phyloP scores from a whole-genome alignment of 1,140 invertebrate species.

The Drosophila hydei region DNA sequence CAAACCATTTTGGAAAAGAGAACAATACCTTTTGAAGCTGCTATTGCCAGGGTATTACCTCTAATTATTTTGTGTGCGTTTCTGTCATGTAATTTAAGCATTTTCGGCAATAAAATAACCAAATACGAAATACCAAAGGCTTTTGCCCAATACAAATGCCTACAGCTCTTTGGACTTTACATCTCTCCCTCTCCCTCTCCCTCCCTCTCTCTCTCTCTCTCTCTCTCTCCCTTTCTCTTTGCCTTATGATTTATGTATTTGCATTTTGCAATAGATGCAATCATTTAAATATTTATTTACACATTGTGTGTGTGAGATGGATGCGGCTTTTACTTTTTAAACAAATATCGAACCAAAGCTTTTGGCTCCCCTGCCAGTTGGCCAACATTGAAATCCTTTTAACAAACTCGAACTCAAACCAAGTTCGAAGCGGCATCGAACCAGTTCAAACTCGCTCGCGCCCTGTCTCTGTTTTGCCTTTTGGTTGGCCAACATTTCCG shows the following conservation, averaged over 20 bases:
- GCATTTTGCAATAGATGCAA: slow-evolving; percentile 43
- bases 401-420: slow-evolving; percentile 31
- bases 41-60: neutral
- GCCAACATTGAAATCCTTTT: no score
- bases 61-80: slow-evolving; percentile 11
- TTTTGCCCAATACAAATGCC: neutral
- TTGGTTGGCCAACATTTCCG: slow-evolving; percentile 1
- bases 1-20: no score
- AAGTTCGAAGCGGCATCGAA: slow-evolving; percentile 33
- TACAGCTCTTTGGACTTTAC: neutral
- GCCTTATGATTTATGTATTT: slow-evolving; percentile 44
- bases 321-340: slow-evolving; percentile 40
- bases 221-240: neutral
- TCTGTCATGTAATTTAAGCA: slow-evolving; percentile 8
- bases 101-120: slow-evolving; percentile 5
- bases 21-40: no score
- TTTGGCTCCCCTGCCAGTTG: no score
- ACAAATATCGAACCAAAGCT: slow-evolving; percentile 20
- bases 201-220: neutral
- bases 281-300: slow-evolving; percentile 54
- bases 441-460: slow-evolving; percentile 1
- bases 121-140: slow-evolving; percentile 10
- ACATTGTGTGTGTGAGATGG: slow-evolving; percentile 27
- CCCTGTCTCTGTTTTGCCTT: neutral
- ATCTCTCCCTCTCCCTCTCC: neutral